phyloP scores from a whole-genome alignment of 2,888 invertebrate species.

The Apoda limacodes region DNA sequence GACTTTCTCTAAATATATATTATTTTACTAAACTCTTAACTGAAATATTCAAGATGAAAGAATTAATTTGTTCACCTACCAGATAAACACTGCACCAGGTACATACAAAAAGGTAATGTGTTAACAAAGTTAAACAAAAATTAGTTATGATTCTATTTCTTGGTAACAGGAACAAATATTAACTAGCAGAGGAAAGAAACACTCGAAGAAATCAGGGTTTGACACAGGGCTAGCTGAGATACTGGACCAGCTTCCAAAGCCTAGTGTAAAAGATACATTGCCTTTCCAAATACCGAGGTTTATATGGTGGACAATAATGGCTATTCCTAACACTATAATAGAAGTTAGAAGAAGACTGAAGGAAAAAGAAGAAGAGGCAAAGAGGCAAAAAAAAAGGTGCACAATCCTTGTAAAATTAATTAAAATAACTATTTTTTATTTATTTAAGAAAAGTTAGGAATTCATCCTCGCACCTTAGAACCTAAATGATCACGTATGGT shows the following conservation, averaged over 20 bases:
- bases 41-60: too few relatives aligned
- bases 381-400: constrained; percentile 72
- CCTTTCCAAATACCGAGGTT: constrained; percentile 85
- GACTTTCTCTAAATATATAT: too few relatives aligned
- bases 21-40: too few relatives aligned
- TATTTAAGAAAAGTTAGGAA: too few relatives aligned
- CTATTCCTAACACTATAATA: constrained; percentile 61
- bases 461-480: too few relatives aligned
- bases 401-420: too few relatives aligned
- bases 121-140: too few relatives aligned
- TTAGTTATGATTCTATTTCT: too few relatives aligned
- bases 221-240: constrained; percentile 74
- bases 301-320: constrained; percentile 71
- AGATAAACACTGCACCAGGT: too few relatives aligned
- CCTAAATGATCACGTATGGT: too few relatives aligned
- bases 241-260: constrained; percentile 76
- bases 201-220: constrained; percentile 72
- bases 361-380: constrained; percentile 66
- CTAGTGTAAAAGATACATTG: constrained; percentile 80
- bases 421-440: constrained; percentile 4
- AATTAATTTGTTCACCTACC: too few relatives aligned
- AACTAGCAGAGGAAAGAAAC: constrained; percentile 74
- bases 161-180: constrained; percentile 82
- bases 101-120: too few relatives aligned
- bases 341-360: constrained; percentile 41